Evolutionary conservation across 1,140 invertebrate genomes (phyloP).

Genomic region (Leptopilina clavipes): DNA sequence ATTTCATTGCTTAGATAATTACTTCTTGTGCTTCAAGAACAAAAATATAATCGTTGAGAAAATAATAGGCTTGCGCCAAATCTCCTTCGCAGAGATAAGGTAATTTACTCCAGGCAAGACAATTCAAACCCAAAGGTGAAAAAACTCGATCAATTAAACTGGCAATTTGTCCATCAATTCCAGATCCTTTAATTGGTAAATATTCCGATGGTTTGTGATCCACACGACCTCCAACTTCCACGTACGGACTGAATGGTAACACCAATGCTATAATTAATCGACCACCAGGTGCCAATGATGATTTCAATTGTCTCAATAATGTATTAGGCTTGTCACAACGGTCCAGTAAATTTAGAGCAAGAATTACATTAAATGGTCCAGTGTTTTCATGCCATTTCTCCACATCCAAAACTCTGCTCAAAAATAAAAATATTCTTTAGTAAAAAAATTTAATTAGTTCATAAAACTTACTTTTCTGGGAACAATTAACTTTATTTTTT

Average conservation of each 20-base stretch:
- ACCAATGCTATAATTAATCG: slow-evolving; percentile 88
- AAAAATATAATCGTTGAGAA: slow-evolving; percentile 91
- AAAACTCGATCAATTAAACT: slow-evolving; percentile 84
- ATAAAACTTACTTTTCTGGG: too few relatives aligned
- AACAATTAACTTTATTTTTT: too few relatives aligned
- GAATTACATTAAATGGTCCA: slow-evolving; percentile 84
- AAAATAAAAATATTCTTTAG: neutral
- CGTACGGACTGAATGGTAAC: slow-evolving; percentile 91
- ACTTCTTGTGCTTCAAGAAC: slow-evolving; percentile 74
- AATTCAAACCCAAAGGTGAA: slow-evolving; percentile 81
- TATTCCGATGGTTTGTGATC: slow-evolving; percentile 85
- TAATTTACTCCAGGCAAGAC: slow-evolving; percentile 86
- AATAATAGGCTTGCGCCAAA: slow-evolving; percentile 92
- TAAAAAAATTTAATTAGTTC: neutral
- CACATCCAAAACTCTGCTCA: slow-evolving; percentile 84
- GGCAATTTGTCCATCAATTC: slow-evolving; percentile 87
- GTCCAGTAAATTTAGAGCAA: slow-evolving; percentile 93
- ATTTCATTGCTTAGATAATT: slow-evolving; percentile 15
- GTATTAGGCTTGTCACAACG: slow-evolving; percentile 87
- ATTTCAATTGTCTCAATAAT: slow-evolving; percentile 82
- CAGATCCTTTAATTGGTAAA: slow-evolving; percentile 80
- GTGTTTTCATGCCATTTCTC: slow-evolving; percentile 81
- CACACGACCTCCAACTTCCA: slow-evolving; percentile 82
- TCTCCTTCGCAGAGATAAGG: slow-evolving; percentile 97
- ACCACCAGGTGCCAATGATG: slow-evolving; percentile 81